phyloP scores from a whole-genome alignment of 2,888 invertebrate genomes.

The Epistrophe eligans region DNA sequence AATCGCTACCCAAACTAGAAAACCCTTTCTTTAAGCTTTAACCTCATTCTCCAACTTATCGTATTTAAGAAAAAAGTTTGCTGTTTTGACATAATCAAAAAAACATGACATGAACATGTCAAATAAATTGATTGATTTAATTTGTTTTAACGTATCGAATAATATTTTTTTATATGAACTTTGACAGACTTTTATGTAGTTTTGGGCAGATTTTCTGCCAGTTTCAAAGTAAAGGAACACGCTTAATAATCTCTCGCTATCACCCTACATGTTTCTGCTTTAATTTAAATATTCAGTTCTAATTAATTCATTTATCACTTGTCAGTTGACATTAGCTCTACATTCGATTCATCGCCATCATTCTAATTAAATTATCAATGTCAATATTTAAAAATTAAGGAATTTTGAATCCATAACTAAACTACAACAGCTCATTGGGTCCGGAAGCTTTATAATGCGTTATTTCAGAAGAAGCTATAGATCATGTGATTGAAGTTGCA shows the following conservation, averaged over 20 bases:
- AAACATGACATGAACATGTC: too few species aligned
- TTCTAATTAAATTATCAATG: constrained; percentile 25
- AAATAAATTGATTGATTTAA: too few species aligned
- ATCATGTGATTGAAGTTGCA: constrained; percentile 24
- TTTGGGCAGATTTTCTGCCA: too few species aligned
- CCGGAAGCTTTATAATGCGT: neutral
- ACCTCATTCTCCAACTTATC: too few species aligned
- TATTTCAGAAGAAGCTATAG: neutral
- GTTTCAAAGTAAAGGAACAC: too few species aligned
- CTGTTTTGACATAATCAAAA: too few species aligned
- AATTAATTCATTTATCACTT: constrained; percentile 32
- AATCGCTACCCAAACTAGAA: too few species aligned
- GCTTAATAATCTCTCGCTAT: neutral
- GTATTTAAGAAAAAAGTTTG: too few species aligned
- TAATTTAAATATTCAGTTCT: constrained; percentile 31
- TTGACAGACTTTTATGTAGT: too few species aligned
- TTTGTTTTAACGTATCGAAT: too few species aligned
- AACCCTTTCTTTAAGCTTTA: too few species aligned
- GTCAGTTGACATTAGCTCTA: constrained; percentile 22
- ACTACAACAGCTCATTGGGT: neutral
- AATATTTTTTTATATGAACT: too few species aligned
- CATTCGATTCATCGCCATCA: constrained; percentile 8
- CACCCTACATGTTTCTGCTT: neutral
- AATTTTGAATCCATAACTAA: neutral
- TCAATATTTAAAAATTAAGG: constrained; percentile 4